These are phyloP conservation scores for Hanleya hanleyi DNA, from an alignment of 2,888 invertebrate genomes.

Conservation along the genomic window DNA sequence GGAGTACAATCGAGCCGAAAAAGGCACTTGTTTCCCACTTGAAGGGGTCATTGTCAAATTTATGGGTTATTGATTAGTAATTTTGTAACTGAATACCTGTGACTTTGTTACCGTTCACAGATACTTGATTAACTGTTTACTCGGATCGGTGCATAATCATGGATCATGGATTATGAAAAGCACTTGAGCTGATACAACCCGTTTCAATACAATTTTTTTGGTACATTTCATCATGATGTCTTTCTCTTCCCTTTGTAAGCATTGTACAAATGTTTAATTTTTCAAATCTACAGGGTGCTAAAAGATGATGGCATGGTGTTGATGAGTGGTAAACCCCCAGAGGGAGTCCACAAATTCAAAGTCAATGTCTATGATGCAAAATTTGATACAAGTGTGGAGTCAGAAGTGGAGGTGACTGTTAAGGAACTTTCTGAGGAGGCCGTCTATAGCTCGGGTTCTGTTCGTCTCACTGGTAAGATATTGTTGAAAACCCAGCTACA, in stretches of 20 bases:
- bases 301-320: constrained; percentile 96
- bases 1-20: too few relatives aligned
- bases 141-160: too few relatives aligned
- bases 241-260: neutral
- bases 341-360: constrained; percentile 79
- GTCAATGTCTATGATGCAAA: constrained; percentile 89
- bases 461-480: constrained; percentile 80
- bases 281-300: constrained; percentile 79
- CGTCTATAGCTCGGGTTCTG: constrained; percentile 94
- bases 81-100: too few relatives aligned
- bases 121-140: too few relatives aligned
- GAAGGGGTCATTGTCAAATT: too few relatives aligned
- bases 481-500: too few relatives aligned
- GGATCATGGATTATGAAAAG: too few relatives aligned
- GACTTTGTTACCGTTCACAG: too few relatives aligned
- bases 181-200: too few relatives aligned
- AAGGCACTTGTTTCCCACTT: too few relatives aligned
- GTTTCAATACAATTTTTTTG: too few relatives aligned
- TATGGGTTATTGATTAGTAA: too few relatives aligned
- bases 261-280: neutral
- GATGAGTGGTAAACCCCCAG: constrained; percentile 83
- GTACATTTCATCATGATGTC: neutral
- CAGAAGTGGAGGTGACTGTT: constrained; percentile 96
- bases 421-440: constrained; percentile 97
- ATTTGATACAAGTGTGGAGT: constrained; percentile 87